These are phyloP conservation scores for Formica aserva DNA, from an alignment of 2,888 invertebrate species.

Conservation along the genomic window DNA sequence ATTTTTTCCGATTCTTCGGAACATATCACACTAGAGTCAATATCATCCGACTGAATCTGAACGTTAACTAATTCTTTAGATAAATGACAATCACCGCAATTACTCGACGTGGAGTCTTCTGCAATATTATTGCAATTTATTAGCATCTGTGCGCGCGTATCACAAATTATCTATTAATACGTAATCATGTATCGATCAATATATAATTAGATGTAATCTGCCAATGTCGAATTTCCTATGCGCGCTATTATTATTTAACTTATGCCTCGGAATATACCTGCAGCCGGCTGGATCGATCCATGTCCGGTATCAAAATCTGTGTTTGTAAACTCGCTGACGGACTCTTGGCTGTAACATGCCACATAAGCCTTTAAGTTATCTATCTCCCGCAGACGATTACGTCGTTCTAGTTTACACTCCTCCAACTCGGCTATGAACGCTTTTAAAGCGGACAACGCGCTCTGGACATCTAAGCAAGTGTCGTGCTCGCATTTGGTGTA, in stretches of 20 bases:
- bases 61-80: constrained; percentile 32
- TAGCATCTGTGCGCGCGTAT: background rate
- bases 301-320: constrained; percentile 46
- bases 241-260: constrained; percentile 4
- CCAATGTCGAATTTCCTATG: background rate
- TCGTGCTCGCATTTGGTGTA: constrained; percentile 62
- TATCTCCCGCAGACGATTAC: constrained; percentile 65
- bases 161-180: background rate
- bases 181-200: background rate
- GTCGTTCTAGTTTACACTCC: constrained; percentile 70
- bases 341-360: constrained; percentile 46
- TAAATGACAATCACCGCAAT: constrained; percentile 8
- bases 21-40: constrained; percentile 8
- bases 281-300: constrained; percentile 34
- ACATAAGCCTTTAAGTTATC: constrained; percentile 62
- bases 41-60: constrained; percentile 40
- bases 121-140: constrained; percentile 18
- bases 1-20: constrained; percentile 55
- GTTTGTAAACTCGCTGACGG: constrained; percentile 31
- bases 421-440: constrained; percentile 65
- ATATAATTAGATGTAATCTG: background rate
- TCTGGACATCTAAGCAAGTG: constrained; percentile 67
- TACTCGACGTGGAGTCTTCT: constrained; percentile 37
- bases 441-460: constrained; percentile 65
- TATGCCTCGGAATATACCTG: constrained; percentile 14